Evolutionary conservation across 1,140 invertebrate genomes (phyloP).

Genomic region (Eupristina koningsbergeri): DNA sequence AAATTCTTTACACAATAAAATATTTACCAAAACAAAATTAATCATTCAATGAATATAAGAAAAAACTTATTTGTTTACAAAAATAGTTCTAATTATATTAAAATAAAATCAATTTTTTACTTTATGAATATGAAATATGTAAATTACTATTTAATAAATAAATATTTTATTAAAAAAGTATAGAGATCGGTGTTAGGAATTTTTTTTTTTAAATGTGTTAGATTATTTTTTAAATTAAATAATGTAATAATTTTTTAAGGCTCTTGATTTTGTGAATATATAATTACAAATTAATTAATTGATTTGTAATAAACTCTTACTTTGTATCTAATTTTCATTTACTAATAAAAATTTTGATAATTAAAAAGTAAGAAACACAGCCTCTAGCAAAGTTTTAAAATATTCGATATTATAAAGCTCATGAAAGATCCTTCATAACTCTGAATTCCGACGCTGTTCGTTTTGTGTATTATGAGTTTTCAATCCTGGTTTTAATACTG

Average conservation of each 20-base stretch:
- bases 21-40: background rate
- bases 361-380: slow-evolving; percentile 45
- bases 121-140: background rate
- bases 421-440: slow-evolving; percentile 59
- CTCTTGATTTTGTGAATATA: slow-evolving; percentile 17
- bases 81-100: background rate
- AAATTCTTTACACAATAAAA: slow-evolving; percentile 22
- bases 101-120: background rate
- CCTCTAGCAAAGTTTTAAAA: slow-evolving; percentile 44
- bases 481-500: slow-evolving; percentile 69
- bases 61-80: background rate
- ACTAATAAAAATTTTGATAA: slow-evolving; percentile 43
- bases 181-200: background rate
- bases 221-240: slow-evolving; percentile 34
- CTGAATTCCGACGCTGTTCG: slow-evolving; percentile 61
- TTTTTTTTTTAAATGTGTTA: slow-evolving; percentile 15
- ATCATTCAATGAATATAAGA: background rate
- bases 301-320: slow-evolving; percentile 27
- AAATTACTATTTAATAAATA: slow-evolving; percentile 11
- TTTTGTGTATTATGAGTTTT: slow-evolving; percentile 63
- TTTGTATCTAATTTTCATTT: slow-evolving; percentile 1
- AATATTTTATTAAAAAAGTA: background rate
- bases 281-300: slow-evolving; percentile 8
- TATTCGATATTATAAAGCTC: slow-evolving; percentile 40
- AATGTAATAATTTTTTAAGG: slow-evolving; percentile 15